Base-by-base conservation (phyloP, 2,888 invertebrate genomes). In the Drosophila mercatorum region DNA sequence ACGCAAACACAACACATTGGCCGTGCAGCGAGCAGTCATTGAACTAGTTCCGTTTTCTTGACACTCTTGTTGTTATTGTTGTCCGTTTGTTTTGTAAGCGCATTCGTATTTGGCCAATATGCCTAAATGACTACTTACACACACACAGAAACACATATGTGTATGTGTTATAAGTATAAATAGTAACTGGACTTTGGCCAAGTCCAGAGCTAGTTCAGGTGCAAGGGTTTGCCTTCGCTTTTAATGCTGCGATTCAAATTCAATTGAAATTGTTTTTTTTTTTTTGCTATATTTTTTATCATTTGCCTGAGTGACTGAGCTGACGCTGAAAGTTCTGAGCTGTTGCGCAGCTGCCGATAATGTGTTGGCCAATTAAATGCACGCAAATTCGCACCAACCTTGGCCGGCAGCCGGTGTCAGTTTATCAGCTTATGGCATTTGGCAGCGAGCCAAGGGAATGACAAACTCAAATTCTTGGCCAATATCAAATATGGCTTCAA, bases 31-130 rank as follows among this genome's bases (percentile, higher is more conserved):
- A 49, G 61, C 40, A 73, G 84, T 59, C 83, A 82, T 82, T 86
- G 83, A 88, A 85, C 83, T 85, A 82, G 88, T 83, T 87, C 83
- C 72, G 69, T 70, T 86, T 75, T 59, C 41, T 55, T 72, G 60
- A 26, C 36, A 31, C 64, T 60, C 67, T 47, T 52, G 17, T 46
- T 46, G 69, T 65, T 49, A 60, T 36, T 46, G 38, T 38, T 38
- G 38, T 38, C 38, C 36, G 57, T 26, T 53, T 56, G 59, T 46
- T 63, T 57, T 63, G 34, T 31, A 40, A 43, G 26, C 57, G 14
- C 71, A 72, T 83, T 81, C 73, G 70, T 59, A 43, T 67, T 62
- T 65, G 73, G 64, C 60, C 83, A 69, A 77, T 61, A 46, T 47
- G 68, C 38, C 78, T 62, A 73, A 26, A 31, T 11, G 12, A 22